Base-by-base conservation (phyloP, 2,113 vertebrate species). In the Seriola dumerili region DNA sequence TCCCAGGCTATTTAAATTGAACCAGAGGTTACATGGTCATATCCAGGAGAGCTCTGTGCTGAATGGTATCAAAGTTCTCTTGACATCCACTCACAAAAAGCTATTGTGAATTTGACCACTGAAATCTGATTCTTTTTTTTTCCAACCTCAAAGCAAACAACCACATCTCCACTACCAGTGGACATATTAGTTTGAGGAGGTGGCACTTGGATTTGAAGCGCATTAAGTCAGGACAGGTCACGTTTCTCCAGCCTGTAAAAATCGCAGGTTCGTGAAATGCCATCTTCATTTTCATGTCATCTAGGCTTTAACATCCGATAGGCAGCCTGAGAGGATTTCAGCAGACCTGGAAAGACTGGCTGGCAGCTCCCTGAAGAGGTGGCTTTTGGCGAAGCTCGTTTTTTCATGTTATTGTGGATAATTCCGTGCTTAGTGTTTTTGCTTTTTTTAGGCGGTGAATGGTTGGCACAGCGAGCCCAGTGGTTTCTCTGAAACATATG, bases 71-170 rank as follows among this genome's bases (percentile, higher is more conserved):
- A 23, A n/a, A 54, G 52, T 40, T 66, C 50, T 57, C 40, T 48
- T 65, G 84, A 88, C 76, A 82, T 74, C 50, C 65, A 62, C 70
- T 86, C 46, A 88, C 83, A 91, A 92, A 89, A 92, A 89, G 82
- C 78, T 85, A 84, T 88, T 93, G 86, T 91, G 34, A 55, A 66
- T 81, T 76, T 72, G 70, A 86, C 72, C 83, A 81, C 8, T 91
- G 92, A 91, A 90, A 93, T 84, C 16, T n/a, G 92, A 90, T 73
- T 80, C 65, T 78, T 63, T 80, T 81, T 62, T 3, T 34, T 8
- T 16, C 5, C 16, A 57, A n/a, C 71, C 81, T 40, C 40, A 78
- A 80, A 76, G 58, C 25, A 67, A 83, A 74, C 32, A 48, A 52
- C 21, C 52, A 58, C 42, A 38, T 29, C 77, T 73, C 63, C 46